These are phyloP conservation scores for Dugesia japonica DNA, from an alignment of 2,888 invertebrate species.

Conservation along the genomic window DNA sequence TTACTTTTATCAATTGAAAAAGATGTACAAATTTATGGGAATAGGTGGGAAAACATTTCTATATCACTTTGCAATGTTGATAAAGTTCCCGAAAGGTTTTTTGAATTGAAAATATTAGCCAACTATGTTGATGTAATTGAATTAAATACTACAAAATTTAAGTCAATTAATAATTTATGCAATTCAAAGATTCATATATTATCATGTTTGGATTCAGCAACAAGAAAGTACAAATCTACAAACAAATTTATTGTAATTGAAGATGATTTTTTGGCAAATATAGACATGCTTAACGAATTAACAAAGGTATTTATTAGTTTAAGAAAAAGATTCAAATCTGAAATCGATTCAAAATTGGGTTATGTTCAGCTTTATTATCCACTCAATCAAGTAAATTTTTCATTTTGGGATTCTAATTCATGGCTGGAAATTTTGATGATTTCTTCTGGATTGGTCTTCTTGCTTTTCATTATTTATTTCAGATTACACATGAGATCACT, in stretches of 20 bases:
- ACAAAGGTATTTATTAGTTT: neutral
- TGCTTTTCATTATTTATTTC: neutral
- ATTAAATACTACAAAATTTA: neutral
- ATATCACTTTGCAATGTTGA: neutral
- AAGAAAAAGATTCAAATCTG: neutral
- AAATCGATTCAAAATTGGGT: neutral
- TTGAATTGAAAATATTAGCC: neutral
- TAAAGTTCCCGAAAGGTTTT: neutral
- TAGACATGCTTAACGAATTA: neutral
- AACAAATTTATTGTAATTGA: neutral
- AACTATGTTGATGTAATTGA: neutral
- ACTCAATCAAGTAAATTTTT: neutral
- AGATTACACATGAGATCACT: neutral
- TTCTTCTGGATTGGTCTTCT: neutral
- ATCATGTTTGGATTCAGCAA: neutral
- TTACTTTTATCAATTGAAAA: neutral
- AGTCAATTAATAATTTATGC: neutral
- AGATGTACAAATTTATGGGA: neutral
- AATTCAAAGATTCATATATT: neutral
- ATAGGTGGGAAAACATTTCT: neutral
- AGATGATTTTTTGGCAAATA: constrained; percentile 1
- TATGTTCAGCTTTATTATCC: neutral
- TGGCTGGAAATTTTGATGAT: neutral
- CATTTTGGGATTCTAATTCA: neutral
- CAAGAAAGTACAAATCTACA: neutral